A percentile compares a stretch with the other conserved stretches of the same genome.
phyloP scores from a whole-genome alignment of 2,113 vertebrate species.

The Romanogobio albipinnatus region DNA sequence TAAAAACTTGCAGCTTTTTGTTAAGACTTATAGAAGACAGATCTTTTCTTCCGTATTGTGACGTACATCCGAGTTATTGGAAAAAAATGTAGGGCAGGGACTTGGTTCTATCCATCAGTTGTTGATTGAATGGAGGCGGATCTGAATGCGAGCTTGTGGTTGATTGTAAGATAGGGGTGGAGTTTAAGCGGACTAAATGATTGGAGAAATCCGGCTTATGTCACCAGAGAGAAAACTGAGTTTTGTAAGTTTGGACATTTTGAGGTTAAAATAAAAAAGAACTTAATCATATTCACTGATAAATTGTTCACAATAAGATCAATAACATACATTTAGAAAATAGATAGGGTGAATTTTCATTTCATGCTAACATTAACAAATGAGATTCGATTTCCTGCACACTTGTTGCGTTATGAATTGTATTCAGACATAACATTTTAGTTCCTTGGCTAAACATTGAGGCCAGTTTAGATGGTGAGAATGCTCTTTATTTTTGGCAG shows the following conservation, averaged over 20 bases:
- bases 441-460: background rate
- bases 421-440: background rate
- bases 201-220: no score
- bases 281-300: background rate
- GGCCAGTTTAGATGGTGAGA: conserved; percentile 30
- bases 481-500: conserved; percentile 11
- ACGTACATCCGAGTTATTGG: no score
- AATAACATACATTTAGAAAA: background rate
- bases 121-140: no score
- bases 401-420: background rate
- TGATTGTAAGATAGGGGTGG: no score
- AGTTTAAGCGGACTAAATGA: no score
- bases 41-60: background rate
- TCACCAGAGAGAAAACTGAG: no score
- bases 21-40: background rate
- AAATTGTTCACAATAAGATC: background rate
- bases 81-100: no score
- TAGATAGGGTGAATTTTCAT: background rate
- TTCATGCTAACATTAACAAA: background rate
- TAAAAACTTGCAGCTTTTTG: background rate
- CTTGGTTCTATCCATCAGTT: no score
- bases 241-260: no score
- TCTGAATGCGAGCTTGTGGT: no score
- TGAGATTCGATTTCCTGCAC: background rate
- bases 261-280: background rate